Base-by-base conservation (phyloP, 2,113 vertebrate species). In the Bolborhynchus lineola region DNA sequence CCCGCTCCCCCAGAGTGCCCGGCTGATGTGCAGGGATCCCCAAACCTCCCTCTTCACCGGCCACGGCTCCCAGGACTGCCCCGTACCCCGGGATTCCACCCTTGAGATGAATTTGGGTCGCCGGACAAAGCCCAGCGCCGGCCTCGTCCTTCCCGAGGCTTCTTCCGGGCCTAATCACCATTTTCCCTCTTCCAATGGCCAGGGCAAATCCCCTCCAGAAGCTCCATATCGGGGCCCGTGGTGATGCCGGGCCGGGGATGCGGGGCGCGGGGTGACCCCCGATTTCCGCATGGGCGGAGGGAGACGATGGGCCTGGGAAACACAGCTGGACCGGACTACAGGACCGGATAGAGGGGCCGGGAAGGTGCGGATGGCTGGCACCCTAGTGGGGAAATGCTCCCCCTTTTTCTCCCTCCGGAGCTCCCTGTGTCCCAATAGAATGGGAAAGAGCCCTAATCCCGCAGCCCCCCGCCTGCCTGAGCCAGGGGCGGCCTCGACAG, bases 211-310 rank as follows among this genome's bases (percentile, higher is more conserved):
- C 64, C 4, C 2, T 41, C n/a, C 72, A 12, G 3, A 39, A 82
- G 59, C 86, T 20, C 69, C 11, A 4, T 7, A 28, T 59, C 37
- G 7, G 11, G 42, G 29, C 16, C 9, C 28, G 47, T 31, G 37
- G 33, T 2, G n/a, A 35, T n/a, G 46, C n/a, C 6, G 11, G 70
- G 70, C 9, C 3, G 26, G 29, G n/a, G n/a, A 7, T 42, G 21
- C 2, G n/a, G 67, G 52, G n/a, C 0, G 2, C 16, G 12, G 76
- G 67, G 35, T 3, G 19, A 2, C 57, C n/a, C 17, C 50, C 8
- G 6, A 8, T 9, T 82, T 41, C n/a, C 33, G 21, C 1, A 2
- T 1, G 62, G 31, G 20, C 4, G 6, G 41, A 62, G 35, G 44
- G 49, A 91, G 23, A 52, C 9, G 80, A 63, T 5, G 39, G 87